A percentile compares a stretch with the other conserved stretches of the same genome.
Evolutionary conservation across 2,797 vertebrate genomes (phyloP).

Genomic region (Anguilla pacifica): DNA sequence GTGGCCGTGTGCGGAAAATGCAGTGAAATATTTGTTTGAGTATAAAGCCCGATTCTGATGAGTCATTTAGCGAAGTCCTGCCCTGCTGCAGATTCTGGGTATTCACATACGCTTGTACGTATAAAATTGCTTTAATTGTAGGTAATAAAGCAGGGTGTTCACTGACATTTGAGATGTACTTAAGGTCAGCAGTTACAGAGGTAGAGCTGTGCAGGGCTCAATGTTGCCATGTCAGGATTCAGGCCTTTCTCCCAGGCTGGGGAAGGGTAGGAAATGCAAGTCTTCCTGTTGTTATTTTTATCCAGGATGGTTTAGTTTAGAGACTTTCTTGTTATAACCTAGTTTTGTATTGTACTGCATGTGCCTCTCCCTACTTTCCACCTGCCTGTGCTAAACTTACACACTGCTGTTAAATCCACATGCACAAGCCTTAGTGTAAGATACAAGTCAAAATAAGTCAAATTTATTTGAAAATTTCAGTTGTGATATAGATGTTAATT

Average conservation of each 20-base stretch:
- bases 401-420: neutral
- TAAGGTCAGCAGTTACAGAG: neutral
- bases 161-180: neutral
- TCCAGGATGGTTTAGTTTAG: neutral
- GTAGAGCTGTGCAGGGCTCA: neutral
- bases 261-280: neutral
- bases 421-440: neutral
- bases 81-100: neutral
- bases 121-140: neutral
- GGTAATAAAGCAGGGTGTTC: neutral
- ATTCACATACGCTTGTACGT: neutral
- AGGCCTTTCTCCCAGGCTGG: neutral
- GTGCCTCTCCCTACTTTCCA: neutral
- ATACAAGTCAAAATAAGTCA: neutral
- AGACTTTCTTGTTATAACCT: neutral
- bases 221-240: neutral
- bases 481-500: neutral
- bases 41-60: neutral
- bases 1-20: neutral
- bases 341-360: neutral
- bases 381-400: neutral
- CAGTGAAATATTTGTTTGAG: neutral
- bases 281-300: neutral
- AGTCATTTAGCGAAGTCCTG: neutral
- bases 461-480: neutral